phyloP scores from a whole-genome alignment of 2,888 invertebrate species.

The Oligia strigilis region DNA sequence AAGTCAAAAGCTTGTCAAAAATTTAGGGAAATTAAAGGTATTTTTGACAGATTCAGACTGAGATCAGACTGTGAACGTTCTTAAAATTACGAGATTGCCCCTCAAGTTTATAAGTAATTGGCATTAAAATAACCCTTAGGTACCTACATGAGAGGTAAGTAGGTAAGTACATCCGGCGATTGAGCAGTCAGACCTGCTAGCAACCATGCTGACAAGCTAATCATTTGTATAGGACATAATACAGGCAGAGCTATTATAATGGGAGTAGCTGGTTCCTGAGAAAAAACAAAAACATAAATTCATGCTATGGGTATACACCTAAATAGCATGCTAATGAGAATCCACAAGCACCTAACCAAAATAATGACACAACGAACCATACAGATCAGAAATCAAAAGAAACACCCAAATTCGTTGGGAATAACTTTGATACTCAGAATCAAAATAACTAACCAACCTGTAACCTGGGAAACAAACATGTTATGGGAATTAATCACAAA shows the following conservation, averaged over 20 bases:
- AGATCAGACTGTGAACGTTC: background rate
- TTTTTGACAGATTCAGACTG: background rate
- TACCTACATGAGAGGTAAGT: background rate
- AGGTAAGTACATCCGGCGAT: constrained; percentile 17
- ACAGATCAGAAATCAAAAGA: background rate
- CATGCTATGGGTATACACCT: background rate
- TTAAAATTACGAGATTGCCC: no score
- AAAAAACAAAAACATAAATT: background rate
- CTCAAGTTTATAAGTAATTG: background rate
- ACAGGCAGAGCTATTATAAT: background rate
- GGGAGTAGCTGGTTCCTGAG: background rate
- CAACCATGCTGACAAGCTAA: background rate
- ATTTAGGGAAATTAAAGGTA: background rate
- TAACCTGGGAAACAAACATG: background rate
- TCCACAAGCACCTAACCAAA: background rate
- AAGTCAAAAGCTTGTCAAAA: background rate
- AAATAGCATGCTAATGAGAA: background rate
- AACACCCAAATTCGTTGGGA: background rate
- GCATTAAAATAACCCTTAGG: constrained; percentile 17
- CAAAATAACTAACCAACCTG: no score
- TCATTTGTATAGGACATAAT: background rate
- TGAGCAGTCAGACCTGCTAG: background rate
- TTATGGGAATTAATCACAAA: background rate
- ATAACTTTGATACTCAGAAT: background rate
- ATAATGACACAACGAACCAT: background rate